Base-by-base conservation (phyloP, 2,888 invertebrate species). In the Macaria liturata region DNA sequence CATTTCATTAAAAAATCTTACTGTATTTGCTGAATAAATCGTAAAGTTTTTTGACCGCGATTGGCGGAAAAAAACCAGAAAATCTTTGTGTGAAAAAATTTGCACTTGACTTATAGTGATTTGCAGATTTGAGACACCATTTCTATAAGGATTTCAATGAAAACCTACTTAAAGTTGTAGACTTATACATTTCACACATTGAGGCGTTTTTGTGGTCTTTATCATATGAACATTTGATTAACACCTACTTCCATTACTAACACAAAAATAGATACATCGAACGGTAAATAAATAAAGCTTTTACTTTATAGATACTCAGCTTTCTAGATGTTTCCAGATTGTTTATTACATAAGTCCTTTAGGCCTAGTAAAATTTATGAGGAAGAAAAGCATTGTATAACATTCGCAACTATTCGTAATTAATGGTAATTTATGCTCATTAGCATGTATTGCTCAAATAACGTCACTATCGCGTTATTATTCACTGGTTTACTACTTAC, bases 41-140 rank as follows among this genome's bases (percentile, higher is more conserved):
- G 20, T 20, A 20, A 20, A 45, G 47, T 39, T 43, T 20, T 9
- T 47, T 48, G 57, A 48, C 47, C 48, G 44, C 46, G 30, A 4
- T 20, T 34, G 56, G 55, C 57, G 49, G 54, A 61, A 49, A 51
- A 64, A 60, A 60, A 56, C 46, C 0, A 49, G 46, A 59, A 62
- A 59, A 53, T 57, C 57, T 55, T 7, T 39, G 42, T 53, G 47
- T 54, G 40, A 50, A 9, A 30, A 50, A 48, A 45, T 46, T 49
- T 57, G 37, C 53, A 55, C 9, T n/a, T 43, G 42, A 49, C 42
- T 49, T 49, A 32, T 39, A 46, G 46, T 42, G 37, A 47, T 44
- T 47, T 57, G 9, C 51, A 9, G 43, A 31, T 47, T 9, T 30
- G 8, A 30, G 34, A 32, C 32, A 31, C 9, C 39, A n/a, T 31